These are phyloP conservation scores for Cryptophagus acutangulus DNA, from an alignment of 2,888 invertebrate species.

Conservation along the genomic window DNA sequence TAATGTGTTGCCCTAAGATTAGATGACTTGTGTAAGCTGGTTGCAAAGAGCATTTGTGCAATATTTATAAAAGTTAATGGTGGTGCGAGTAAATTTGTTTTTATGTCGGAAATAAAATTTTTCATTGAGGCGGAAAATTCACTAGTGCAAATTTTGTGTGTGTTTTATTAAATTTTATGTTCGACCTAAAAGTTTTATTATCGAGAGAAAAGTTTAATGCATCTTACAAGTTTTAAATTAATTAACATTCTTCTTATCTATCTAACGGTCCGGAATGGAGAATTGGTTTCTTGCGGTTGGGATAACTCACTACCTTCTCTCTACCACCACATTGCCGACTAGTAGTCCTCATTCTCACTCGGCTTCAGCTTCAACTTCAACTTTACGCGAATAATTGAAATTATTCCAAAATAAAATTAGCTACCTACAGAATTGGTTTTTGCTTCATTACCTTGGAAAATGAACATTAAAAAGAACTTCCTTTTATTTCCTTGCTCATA, in stretches of 20 bases:
- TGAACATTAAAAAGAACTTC: slow-evolving; percentile 7
- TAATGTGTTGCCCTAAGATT: no score
- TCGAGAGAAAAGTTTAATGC: slow-evolving; percentile 36
- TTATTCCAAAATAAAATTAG: slow-evolving; percentile 14
- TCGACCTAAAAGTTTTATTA: slow-evolving; percentile 29
- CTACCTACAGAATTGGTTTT: slow-evolving; percentile 8
- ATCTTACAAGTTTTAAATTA: slow-evolving; percentile 42
- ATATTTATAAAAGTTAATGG: no score
- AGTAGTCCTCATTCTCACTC: no score
- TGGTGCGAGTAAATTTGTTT: no score
- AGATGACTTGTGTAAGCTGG: no score
- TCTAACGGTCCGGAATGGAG: slow-evolving; percentile 38
- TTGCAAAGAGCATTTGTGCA: no score
- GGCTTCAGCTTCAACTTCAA: no score
- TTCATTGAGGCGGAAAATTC: neutral
- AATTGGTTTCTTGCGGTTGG: slow-evolving; percentile 37
- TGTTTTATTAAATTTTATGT: slow-evolving; percentile 26
- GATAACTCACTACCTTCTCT: slow-evolving; percentile 24
- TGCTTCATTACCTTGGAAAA: slow-evolving; percentile 9
- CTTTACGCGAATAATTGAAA: slow-evolving; percentile 18
- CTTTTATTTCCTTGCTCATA: no score
- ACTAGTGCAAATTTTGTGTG: slow-evolving; percentile 5
- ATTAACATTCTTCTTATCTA: slow-evolving; percentile 46
- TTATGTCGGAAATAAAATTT: no score
- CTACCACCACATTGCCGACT: no score